These are phyloP conservation scores for Heterotilapia buettikoferi DNA, from an alignment of 2,113 vertebrate species.

Conservation along the genomic window DNA sequence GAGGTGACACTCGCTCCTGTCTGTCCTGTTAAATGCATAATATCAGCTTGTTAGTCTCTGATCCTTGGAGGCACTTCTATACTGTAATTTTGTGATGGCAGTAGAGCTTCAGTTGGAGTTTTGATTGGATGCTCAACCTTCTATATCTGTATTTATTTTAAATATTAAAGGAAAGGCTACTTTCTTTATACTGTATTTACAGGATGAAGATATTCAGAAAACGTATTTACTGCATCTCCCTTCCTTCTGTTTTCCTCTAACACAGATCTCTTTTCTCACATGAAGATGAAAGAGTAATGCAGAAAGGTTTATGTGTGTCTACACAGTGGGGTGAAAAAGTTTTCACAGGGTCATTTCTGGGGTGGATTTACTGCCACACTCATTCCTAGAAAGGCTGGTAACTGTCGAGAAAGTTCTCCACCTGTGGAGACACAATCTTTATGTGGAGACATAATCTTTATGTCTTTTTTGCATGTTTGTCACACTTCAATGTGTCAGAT, in stretches of 20 bases:
- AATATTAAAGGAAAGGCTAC: neutral
- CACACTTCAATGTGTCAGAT: neutral
- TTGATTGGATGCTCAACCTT: neutral
- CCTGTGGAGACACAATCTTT: neutral
- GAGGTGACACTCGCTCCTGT: neutral
- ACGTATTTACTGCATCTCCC: neutral
- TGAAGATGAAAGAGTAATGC: neutral
- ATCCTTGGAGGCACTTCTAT: neutral
- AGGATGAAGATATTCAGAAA: neutral
- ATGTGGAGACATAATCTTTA: neutral
- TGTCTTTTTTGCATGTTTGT: neutral
- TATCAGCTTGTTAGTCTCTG: neutral
- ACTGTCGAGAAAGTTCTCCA: neutral
- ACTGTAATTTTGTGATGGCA: neutral
- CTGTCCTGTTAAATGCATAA: neutral
- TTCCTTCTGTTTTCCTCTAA: constrained; percentile 1
- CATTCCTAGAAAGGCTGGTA: neutral
- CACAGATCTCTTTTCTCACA: constrained; percentile 26
- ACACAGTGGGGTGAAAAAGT: neutral
- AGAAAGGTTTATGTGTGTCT: neutral
- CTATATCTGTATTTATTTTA: neutral
- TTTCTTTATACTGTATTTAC: neutral
- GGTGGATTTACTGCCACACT: neutral
- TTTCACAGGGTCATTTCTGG: neutral
- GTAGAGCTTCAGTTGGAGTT: neutral